These are phyloP conservation scores for Cyanoderma ruficeps DNA, from an alignment of 2,113 vertebrate genomes.

Conservation along the genomic window DNA sequence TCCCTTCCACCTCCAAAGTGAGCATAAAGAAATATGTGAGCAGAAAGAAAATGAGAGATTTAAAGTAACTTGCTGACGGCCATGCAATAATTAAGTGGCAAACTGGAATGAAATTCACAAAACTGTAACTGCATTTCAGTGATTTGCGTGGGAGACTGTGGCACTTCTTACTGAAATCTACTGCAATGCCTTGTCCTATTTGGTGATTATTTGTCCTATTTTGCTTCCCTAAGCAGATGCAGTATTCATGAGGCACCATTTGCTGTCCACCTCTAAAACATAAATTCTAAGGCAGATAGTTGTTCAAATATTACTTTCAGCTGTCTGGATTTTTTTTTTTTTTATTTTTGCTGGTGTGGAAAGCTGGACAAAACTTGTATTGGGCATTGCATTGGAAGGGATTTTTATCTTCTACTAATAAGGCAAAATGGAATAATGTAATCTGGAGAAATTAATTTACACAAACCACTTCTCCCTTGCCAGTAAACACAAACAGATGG, in stretches of 20 bases:
- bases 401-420: neutral
- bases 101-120: neutral
- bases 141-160: fast-evolving
- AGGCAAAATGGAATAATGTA: neutral
- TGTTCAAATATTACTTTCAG: neutral
- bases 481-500: neutral
- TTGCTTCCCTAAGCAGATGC: neutral
- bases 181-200: neutral
- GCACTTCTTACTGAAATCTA: neutral
- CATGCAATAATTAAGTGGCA: neutral
- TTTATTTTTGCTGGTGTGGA: neutral
- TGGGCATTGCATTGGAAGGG: neutral
- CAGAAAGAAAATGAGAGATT: neutral
- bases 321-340: neutral
- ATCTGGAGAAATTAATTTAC: neutral
- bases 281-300: neutral
- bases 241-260: neutral
- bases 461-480: neutral
- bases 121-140: neutral
- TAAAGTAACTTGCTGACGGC: neutral
- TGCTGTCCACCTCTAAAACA: neutral
- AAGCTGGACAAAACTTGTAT: neutral
- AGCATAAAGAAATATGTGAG: neutral
- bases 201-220: neutral
- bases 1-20: neutral